Conservation (phyloP, 1,140 invertebrate species). For the Cotesia chilonis region DNA sequence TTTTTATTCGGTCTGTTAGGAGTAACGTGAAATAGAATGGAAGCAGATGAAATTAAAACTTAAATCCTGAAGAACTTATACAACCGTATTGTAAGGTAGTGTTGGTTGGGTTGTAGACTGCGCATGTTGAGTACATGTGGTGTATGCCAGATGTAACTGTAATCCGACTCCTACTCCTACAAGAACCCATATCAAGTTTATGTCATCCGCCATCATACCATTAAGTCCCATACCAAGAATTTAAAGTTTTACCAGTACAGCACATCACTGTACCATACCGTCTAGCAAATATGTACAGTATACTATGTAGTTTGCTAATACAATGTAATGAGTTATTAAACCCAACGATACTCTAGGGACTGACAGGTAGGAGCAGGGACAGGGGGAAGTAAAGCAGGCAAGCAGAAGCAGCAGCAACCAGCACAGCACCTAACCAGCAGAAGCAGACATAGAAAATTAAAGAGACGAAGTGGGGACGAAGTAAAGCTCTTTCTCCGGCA, state of each 20-base stretch:
- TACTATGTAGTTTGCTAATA: too few relatives aligned
- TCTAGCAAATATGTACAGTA: too few relatives aligned
- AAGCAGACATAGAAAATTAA: constrained; percentile 17
- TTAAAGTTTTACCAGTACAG: too few relatives aligned
- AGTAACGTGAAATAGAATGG: constrained; percentile 11
- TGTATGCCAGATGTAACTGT: neutral
- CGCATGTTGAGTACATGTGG: too few relatives aligned
- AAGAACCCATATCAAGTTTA: too few relatives aligned
- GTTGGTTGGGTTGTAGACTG: too few relatives aligned
- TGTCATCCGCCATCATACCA: neutral
- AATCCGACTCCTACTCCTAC: too few relatives aligned
- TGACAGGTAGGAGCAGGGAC: neutral
- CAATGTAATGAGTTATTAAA: too few relatives aligned
- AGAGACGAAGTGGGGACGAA: constrained; percentile 19
- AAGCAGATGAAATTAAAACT: neutral
- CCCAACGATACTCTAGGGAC: too few relatives aligned
- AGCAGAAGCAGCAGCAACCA: neutral
- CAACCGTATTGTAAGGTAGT: too few relatives aligned
- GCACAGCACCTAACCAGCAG: neutral
- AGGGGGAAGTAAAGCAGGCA: constrained; percentile 17
- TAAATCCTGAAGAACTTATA: too few relatives aligned
- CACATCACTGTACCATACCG: too few relatives aligned
- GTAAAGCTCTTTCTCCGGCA: constrained; percentile 32
- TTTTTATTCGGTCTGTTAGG: neutral
- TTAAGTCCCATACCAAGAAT: neutral